Conservation (phyloP, 1,140 invertebrate genomes). For the Venustaconcha ellipsiformis region DNA sequence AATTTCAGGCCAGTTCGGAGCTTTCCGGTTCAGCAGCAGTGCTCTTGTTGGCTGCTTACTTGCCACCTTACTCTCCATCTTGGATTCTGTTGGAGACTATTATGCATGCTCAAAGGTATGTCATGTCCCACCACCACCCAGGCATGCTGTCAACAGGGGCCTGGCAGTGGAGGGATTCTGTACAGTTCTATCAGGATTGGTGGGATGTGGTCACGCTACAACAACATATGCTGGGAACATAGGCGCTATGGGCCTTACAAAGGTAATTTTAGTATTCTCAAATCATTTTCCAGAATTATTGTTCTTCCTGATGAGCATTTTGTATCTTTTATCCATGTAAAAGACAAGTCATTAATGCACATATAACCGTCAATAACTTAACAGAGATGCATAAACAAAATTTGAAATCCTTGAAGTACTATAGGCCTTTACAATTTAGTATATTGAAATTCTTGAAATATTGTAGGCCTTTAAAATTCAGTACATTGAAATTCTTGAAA, state of each 20-base stretch:
- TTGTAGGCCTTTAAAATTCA: too few relatives aligned
- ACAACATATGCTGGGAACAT: conserved; percentile 89
- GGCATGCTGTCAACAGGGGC: conserved; percentile 50
- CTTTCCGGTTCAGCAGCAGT: conserved; percentile 35
- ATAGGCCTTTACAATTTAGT: too few relatives aligned
- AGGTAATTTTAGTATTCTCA: conserved; percentile 52
- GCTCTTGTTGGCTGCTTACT: conserved; percentile 43
- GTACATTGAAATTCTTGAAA: too few relatives aligned
- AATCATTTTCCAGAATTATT: not conserved
- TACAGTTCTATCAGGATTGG: conserved; percentile 82
- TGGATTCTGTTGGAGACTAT: conserved; percentile 64
- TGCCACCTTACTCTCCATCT: conserved; percentile 47
- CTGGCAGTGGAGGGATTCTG: conserved; percentile 87
- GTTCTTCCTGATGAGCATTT: not conserved
- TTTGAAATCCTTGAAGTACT: too few relatives aligned
- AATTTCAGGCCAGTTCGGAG: conserved; percentile 48
- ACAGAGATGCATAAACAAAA: too few relatives aligned
- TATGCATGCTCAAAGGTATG: conserved; percentile 38
- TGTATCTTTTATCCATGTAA: not conserved
- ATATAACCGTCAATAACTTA: too few relatives aligned
- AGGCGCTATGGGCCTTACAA: conserved; percentile 82
- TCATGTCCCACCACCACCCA: conserved; percentile 43
- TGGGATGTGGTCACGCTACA: conserved; percentile 85
- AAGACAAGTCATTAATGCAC: too few relatives aligned
- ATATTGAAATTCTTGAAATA: too few relatives aligned